These are phyloP conservation scores for Leptatherina wallacei DNA, from an alignment of 2,797 vertebrate species.

Conservation along the genomic window DNA sequence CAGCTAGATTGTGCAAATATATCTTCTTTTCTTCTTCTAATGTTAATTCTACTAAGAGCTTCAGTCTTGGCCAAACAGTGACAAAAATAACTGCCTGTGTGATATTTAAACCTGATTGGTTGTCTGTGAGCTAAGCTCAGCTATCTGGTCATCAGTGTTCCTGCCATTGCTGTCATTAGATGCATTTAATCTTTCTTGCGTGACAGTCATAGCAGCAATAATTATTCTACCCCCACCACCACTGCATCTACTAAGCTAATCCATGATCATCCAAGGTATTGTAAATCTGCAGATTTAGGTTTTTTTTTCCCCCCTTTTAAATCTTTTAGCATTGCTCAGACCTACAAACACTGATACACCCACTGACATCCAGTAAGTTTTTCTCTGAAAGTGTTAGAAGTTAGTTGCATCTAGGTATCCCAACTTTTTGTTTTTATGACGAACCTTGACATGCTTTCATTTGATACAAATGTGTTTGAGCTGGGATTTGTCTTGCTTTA, in stretches of 20 bases:
- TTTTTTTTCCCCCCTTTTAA: conserved; percentile 17
- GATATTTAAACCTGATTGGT: conserved; percentile 26
- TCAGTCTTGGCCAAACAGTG: conserved; percentile 32
- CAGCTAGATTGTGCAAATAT: not conserved
- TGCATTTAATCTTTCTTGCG: conserved; percentile 63
- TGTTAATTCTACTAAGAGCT: conserved; percentile 4
- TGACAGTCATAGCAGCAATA: conserved; percentile 58
- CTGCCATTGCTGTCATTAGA: conserved; percentile 55
- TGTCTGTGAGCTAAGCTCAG: conserved; percentile 26
- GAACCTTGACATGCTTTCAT: not conserved
- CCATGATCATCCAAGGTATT: conserved; percentile 24
- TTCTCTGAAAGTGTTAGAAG: not conserved
- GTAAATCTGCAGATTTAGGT: conserved; percentile 38
- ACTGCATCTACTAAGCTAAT: conserved; percentile 36
- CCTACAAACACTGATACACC: not conserved
- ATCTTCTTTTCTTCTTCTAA: no score
- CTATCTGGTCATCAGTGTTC: conserved; percentile 48
- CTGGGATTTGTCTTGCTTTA: conserved; percentile 20
- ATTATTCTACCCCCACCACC: conserved; percentile 46
- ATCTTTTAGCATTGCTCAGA: not conserved
- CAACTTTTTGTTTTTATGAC: not conserved
- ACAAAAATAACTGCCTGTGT: conserved; percentile 17
- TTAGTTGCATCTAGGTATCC: not conserved
- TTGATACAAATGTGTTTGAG: not conserved
- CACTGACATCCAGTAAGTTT: not conserved